Percentiles rank a stretch among this genome's conserved stretches.
These are phyloP conservation scores for Trichonephila clavata DNA, from an alignment of 1,140 invertebrate species.

Conservation along the genomic window DNA sequence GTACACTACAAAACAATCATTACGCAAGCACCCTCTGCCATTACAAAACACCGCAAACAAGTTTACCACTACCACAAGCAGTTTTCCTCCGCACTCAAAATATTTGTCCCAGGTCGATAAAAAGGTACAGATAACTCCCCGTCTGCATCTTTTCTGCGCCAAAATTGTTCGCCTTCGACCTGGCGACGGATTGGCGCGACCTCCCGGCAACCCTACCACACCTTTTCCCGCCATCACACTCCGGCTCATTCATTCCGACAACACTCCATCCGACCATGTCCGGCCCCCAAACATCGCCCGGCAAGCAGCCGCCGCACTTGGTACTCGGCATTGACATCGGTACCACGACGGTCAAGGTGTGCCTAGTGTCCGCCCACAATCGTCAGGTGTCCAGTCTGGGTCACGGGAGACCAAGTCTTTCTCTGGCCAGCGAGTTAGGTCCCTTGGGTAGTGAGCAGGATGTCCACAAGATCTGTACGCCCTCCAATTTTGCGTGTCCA, in stretches of 20 bases:
- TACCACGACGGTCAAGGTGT: constrained; percentile 92
- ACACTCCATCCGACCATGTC: neutral
- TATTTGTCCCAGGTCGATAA: neutral
- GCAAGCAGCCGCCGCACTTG: neutral
- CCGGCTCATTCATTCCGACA: neutral
- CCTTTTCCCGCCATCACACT: neutral
- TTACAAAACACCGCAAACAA: neutral
- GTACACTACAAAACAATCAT: neutral
- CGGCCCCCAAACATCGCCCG: neutral
- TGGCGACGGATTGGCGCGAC: neutral
- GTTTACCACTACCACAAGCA: neutral
- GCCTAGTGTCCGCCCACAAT: constrained; percentile 84
- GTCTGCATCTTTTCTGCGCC: neutral
- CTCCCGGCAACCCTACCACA: neutral
- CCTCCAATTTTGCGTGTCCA: constrained; percentile 87
- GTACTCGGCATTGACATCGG: constrained; percentile 92
- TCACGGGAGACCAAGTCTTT: constrained; percentile 86
- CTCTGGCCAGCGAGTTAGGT: constrained; percentile 85
- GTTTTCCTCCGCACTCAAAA: neutral
- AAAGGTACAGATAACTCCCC: constrained; percentile 1
- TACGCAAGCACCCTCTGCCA: neutral
- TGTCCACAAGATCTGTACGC: constrained; percentile 90
- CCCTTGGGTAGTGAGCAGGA: constrained; percentile 90
- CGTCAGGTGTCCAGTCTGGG: constrained; percentile 79
- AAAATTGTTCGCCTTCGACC: neutral